Percentiles rank a stretch among this genome's conserved stretches.
Evolutionary conservation across 2,888 invertebrate species (phyloP).

Genomic region (Holacanthella duospinosa): DNA sequence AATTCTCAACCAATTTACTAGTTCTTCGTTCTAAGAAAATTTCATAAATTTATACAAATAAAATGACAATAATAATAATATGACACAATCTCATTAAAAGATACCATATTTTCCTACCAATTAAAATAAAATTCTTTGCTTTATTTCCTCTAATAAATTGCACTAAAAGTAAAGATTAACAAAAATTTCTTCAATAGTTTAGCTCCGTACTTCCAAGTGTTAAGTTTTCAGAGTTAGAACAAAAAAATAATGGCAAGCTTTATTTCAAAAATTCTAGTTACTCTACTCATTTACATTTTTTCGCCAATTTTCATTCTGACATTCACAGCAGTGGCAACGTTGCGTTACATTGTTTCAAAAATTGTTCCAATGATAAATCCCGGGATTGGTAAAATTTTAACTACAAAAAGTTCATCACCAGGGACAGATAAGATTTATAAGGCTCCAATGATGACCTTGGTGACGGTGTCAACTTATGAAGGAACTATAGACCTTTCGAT

Average conservation of each 20-base stretch:
- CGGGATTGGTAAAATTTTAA: conserved; percentile 28
- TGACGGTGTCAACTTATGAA: conserved; percentile 13
- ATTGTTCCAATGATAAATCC: conserved; percentile 10
- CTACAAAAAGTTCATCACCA: conserved; percentile 24
- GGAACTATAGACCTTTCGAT: conserved; percentile 6
- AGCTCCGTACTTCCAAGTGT: too few species aligned
- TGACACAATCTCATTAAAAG: too few species aligned
- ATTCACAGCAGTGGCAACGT: neutral
- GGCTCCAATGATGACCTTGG: conserved; percentile 12
- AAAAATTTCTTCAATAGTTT: too few species aligned
- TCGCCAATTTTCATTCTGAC: neutral
- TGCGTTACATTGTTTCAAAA: neutral
- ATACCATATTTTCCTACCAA: too few species aligned
- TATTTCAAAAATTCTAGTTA: neutral
- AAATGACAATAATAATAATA: too few species aligned
- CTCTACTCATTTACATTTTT: neutral
- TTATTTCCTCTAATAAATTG: too few species aligned
- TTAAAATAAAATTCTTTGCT: too few species aligned
- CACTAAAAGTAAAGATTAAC: too few species aligned
- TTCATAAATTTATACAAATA: too few species aligned
- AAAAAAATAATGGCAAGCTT: neutral
- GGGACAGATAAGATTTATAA: conserved; percentile 21
- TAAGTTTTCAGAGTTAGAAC: too few species aligned
- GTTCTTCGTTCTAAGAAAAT: too few species aligned
- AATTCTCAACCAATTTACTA: too few species aligned